Conservation (phyloP, 2,113 vertebrate species). For the Leptobrachium ailaonicum region DNA sequence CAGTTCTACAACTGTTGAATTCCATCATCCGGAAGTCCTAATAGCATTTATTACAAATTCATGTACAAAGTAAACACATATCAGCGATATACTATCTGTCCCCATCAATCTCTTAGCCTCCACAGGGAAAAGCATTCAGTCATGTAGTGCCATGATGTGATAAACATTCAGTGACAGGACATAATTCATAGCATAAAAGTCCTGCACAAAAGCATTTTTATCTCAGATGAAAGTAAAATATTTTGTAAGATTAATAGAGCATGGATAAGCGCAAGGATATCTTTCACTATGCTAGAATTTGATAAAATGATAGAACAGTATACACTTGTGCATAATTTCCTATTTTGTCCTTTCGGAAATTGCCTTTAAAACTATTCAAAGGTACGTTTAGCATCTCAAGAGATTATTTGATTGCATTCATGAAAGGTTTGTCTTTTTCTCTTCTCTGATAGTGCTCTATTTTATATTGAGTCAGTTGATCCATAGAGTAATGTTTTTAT, state of each 20-base stretch:
- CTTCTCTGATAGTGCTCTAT: not conserved
- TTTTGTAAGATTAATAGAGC: slow-evolving; percentile 12
- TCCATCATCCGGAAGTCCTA: not conserved
- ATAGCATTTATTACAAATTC: slow-evolving; percentile 26
- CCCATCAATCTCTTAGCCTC: slow-evolving; percentile 14
- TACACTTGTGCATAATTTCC: not conserved
- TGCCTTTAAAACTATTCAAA: not conserved
- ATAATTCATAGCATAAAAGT: slow-evolving; percentile 20
- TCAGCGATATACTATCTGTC: slow-evolving; percentile 17
- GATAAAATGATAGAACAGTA: slow-evolving; percentile 17
- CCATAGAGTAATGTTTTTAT: not conserved
- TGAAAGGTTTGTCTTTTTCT: not conserved
- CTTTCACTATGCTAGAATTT: slow-evolving; percentile 7
- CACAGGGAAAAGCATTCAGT: slow-evolving; percentile 12
- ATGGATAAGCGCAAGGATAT: not conserved
- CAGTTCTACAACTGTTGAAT: slow-evolving; percentile 8
- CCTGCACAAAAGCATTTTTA: slow-evolving; percentile 17
- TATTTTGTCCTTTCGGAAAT: not conserved
- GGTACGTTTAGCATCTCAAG: not conserved
- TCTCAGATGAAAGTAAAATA: slow-evolving; percentile 7
- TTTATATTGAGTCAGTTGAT: not conserved
- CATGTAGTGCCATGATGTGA: slow-evolving; percentile 23
- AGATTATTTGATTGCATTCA: slow-evolving; percentile 9
- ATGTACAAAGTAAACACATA: slow-evolving; percentile 25
- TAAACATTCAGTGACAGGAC: slow-evolving; percentile 10